Conservation (phyloP, 2,113 vertebrate species). For the Pangasianodon gigas region DNA sequence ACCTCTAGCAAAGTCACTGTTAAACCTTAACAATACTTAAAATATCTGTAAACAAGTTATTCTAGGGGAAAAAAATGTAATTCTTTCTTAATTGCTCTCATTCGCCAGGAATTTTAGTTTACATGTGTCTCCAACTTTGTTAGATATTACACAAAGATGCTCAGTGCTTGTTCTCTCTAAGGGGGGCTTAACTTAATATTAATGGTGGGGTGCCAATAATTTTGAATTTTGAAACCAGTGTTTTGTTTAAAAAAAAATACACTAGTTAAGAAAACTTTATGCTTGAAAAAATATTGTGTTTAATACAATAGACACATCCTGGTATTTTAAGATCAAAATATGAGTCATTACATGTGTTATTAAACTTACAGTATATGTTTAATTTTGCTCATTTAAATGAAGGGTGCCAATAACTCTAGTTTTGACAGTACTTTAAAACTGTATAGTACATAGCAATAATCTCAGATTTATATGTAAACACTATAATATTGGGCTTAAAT, state of each 20-base stretch:
- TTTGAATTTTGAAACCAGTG: not conserved
- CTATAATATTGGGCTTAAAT: conserved; percentile 22
- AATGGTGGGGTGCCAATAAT: not conserved
- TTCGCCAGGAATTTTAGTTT: not conserved
- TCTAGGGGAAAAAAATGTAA: not conserved
- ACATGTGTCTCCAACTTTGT: not conserved
- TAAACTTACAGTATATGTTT: not conserved
- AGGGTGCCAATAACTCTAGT: not conserved
- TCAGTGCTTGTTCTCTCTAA: not conserved
- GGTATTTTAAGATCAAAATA: not conserved
- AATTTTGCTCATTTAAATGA: not conserved
- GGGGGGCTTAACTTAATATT: not conserved
- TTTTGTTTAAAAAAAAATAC: not conserved
- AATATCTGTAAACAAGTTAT: not conserved
- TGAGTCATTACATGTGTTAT: not conserved
- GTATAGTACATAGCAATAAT: not conserved
- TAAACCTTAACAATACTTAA: not conserved
- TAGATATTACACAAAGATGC: not conserved
- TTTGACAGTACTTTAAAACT: not conserved
- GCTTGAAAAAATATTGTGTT: not conserved
- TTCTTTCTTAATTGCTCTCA: not conserved
- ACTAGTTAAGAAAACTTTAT: not conserved
- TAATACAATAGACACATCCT: not conserved
- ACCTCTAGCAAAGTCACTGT: not conserved
- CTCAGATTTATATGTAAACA: not conserved